A percentile compares a stretch with the other conserved stretches of the same genome.
phyloP scores from a whole-genome alignment of 2,797 vertebrate genomes.

The Ctenopoma multispine region DNA sequence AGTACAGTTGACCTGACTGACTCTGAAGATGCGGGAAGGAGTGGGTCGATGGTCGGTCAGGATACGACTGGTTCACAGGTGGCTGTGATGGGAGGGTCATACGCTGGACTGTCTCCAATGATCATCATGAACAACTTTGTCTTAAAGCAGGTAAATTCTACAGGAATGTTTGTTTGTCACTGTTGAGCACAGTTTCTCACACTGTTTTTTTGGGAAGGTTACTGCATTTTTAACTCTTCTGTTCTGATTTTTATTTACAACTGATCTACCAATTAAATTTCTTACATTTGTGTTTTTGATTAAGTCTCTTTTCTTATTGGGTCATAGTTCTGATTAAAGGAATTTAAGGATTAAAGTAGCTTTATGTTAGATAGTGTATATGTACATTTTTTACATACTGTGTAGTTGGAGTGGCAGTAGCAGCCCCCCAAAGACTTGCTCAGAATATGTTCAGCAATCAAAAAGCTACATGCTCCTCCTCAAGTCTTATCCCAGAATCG shows the following conservation, averaged over 20 bases:
- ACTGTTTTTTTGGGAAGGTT: neutral
- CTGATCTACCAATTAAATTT: neutral
- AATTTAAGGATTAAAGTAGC: neutral
- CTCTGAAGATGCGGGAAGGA: constrained; percentile 84
- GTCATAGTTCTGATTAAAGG: neutral
- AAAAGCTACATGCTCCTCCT: constrained; percentile 86
- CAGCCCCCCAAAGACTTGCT: constrained; percentile 65
- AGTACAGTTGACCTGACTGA: constrained; percentile 90
- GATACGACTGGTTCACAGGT: constrained; percentile 73
- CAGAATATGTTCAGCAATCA: constrained; percentile 82
- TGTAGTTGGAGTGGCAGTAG: constrained; percentile 67
- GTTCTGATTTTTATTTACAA: neutral
- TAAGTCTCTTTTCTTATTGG: neutral
- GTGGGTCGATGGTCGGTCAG: constrained; percentile 70
- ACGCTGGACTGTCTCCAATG: constrained; percentile 86
- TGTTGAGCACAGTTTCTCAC: neutral
- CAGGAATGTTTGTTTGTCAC: neutral
- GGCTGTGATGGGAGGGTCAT: constrained; percentile 81
- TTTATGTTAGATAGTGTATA: neutral
- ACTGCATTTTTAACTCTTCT: neutral
- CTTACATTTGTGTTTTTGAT: neutral
- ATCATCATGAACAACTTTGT: constrained; percentile 93
- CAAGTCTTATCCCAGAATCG: constrained; percentile 91
- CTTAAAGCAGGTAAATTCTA: constrained; percentile 89
- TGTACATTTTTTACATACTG: neutral